A percentile compares a stretch with the other conserved stretches of the same genome.
phyloP scores from a whole-genome alignment of 30 jellyfish, hydroid and myxozoan species.

The Morbakka virulenta region DNA sequence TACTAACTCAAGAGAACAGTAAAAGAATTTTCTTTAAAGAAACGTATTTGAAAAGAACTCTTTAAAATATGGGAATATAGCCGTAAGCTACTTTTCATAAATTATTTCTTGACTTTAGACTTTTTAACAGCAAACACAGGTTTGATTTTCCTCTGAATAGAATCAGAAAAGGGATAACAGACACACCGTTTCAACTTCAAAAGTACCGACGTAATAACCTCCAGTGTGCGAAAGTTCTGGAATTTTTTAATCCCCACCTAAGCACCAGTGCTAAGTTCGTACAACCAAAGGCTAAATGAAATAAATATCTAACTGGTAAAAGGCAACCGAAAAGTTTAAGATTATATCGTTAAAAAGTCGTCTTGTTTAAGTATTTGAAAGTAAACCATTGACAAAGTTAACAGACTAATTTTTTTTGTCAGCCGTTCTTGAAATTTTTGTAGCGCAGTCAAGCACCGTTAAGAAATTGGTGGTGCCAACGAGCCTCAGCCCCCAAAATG shows the following conservation, averaged over 20 bases:
- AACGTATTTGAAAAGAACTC: background rate
- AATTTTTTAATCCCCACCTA: background rate
- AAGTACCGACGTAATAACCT: background rate
- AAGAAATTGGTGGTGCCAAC: background rate
- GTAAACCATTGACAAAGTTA: background rate
- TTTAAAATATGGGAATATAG: background rate
- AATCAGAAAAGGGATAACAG: background rate
- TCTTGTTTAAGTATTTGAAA: background rate
- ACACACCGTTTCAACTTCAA: background rate
- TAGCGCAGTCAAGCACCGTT: background rate
- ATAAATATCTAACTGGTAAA: background rate
- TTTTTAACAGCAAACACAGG: background rate
- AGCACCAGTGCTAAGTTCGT: background rate
- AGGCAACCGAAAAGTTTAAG: background rate
- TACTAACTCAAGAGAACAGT: background rate
- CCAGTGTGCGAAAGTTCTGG: background rate
- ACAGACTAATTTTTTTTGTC: background rate
- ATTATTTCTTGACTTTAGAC: background rate
- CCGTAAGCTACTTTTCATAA: background rate
- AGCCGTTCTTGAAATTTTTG: background rate
- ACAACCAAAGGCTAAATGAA: background rate
- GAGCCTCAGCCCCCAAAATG: background rate
- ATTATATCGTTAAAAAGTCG: background rate
- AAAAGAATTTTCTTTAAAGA: background rate
- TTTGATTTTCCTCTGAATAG: background rate